A percentile compares a stretch with the other conserved stretches of the same genome.
Conservation (phyloP, 2,797 vertebrate species). For the Bradypodion pumilum region DNA sequence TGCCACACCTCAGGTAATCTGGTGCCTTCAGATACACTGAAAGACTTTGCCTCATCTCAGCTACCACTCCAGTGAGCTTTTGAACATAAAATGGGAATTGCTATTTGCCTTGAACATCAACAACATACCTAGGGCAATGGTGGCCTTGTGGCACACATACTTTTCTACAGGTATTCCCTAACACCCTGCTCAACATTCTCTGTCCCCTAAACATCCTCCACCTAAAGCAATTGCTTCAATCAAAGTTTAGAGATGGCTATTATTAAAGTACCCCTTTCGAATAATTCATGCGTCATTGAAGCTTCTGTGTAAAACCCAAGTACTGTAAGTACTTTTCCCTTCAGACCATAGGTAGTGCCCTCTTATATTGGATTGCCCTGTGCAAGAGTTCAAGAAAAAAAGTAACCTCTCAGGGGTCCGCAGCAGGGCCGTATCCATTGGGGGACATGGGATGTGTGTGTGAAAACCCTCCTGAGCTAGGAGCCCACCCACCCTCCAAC, state of each 20-base stretch:
- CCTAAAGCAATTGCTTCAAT: not conserved
- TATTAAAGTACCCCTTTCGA: not conserved
- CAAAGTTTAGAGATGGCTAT: not conserved
- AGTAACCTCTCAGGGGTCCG: too few species aligned
- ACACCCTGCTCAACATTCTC: not conserved
- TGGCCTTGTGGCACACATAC: not conserved
- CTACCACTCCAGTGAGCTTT: too few species aligned
- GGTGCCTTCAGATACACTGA: not conserved
- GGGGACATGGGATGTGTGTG: too few species aligned
- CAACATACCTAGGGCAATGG: not conserved
- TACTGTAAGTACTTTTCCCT: not conserved
- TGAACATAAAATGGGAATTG: too few species aligned
- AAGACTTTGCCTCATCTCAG: not conserved
- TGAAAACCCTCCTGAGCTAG: too few species aligned
- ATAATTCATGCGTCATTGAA: not conserved
- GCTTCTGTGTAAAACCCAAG: not conserved
- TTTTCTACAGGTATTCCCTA: not conserved
- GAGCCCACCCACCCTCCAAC: too few species aligned
- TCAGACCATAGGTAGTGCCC: not conserved
- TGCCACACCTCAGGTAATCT: not conserved
- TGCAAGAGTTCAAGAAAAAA: not conserved
- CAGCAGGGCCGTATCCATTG: too few species aligned
- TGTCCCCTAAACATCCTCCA: not conserved
- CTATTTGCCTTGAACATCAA: too few species aligned
- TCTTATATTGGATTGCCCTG: not conserved